These are phyloP conservation scores for Epiblema foenella DNA, from an alignment of 2,888 invertebrate genomes.

Conservation along the genomic window DNA sequence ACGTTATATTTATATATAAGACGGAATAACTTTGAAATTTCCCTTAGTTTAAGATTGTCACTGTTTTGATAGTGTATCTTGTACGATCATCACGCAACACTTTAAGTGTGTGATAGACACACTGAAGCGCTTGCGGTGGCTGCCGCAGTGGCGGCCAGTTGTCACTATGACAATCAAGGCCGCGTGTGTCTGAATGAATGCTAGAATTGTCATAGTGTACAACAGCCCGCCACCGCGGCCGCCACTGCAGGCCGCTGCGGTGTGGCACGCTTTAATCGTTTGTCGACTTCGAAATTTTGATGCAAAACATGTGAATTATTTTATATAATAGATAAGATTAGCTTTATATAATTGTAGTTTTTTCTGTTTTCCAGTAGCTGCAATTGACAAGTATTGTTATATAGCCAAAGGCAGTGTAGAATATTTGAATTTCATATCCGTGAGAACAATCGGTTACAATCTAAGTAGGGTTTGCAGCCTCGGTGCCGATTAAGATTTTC, in stretches of 20 bases:
- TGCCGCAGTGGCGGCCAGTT: no score
- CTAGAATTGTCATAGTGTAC: no score
- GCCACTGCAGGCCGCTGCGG: no score
- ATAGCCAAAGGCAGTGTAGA: conserved; percentile 14
- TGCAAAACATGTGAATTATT: conserved; percentile 24
- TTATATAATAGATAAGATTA: conserved; percentile 18
- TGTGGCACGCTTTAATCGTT: no score
- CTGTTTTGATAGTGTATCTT: conserved; percentile 13
- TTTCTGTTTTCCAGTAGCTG: conserved; percentile 27
- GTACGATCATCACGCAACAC: conserved; percentile 8
- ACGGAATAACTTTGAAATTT: conserved; percentile 55
- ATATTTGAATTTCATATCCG: neutral
- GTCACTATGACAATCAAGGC: no score
- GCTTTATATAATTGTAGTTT: conserved; percentile 18
- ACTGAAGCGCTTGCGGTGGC: no score
- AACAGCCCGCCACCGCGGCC: no score
- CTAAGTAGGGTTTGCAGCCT: no score
- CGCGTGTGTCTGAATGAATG: no score
- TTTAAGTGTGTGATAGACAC: conserved; percentile 2
- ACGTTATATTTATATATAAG: conserved; percentile 49
- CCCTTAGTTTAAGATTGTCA: conserved; percentile 20
- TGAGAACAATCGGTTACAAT: neutral
- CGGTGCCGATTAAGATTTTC: no score
- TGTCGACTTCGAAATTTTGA: neutral
- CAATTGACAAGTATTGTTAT: conserved; percentile 41